Evolutionary conservation across 2,888 invertebrate genomes (phyloP), one percentile per base, ranked within the genome.

Genomic region (Scrobipalpa costella): DNA sequence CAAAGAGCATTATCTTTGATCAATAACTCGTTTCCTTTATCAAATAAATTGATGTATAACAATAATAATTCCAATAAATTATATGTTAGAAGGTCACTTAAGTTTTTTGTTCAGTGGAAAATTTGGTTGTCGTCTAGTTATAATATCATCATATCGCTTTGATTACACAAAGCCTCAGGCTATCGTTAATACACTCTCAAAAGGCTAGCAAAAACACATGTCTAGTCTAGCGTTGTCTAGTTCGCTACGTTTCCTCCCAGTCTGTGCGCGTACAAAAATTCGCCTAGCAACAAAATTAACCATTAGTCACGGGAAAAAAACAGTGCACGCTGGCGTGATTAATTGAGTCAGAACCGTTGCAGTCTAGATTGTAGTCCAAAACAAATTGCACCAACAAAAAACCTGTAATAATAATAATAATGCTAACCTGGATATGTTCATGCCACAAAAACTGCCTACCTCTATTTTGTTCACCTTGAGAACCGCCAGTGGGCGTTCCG

Each of bases 401-500:
- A 69, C 63, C 60, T 68, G 68, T 75, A 76, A 78, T 83, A 80
- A 80, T 83, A 80, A 80, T 80, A 80, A 74, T 76, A 74, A 70
- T 72, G 68, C 73, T 76, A 82, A 79, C 77, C 77, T 81, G 81
- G 79, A 81, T 80, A 80, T 67, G 67, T 71, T 69, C 73, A 13
- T 68, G 69, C 64, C 64, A 71, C 78, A 81, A 80, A 88, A 88
- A 84, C 74, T 79, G 79, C 78, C 83, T 84, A 80, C 83, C 82
- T 84, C 77, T 78, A 81, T 71, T 76, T 70, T 66, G 73, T 75
- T 88, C 86, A 89, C 88, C 89, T 90, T 90, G 89, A 86, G 77
- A 77, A 69, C 69, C 78, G 66, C 72, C 72, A 78, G 89, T 88
- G 84, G 87, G 89, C 87, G 88, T 80, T 73, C 82, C 84, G 78